Conservation (phyloP, 2,797 vertebrate genomes). For the Steatocranus sp. region DNA sequence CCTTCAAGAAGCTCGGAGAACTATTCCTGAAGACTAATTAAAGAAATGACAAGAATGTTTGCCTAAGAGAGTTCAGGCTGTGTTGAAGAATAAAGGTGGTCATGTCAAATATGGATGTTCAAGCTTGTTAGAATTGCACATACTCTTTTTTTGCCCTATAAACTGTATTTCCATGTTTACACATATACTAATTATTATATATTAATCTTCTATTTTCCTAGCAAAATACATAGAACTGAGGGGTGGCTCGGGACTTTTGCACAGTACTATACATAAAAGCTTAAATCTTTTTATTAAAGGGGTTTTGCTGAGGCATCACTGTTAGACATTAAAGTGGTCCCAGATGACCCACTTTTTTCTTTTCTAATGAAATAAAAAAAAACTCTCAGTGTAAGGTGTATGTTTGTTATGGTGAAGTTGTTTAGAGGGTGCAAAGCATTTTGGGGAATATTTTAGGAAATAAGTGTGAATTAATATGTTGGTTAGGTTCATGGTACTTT, state of each 20-base stretch:
- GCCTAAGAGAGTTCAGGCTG: neutral
- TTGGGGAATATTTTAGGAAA: constrained; percentile 40
- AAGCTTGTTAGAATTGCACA: neutral
- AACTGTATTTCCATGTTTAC: neutral
- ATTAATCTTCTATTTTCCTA: neutral
- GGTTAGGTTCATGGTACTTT: constrained; percentile 57
- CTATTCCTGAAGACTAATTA: neutral
- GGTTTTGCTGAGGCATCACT: neutral
- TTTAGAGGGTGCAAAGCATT: constrained; percentile 61
- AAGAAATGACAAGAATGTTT: neutral
- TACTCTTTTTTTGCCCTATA: neutral
- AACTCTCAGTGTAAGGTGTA: neutral
- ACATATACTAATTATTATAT: too few species aligned
- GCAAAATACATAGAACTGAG: neutral
- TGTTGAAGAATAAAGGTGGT: neutral
- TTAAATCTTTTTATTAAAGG: neutral
- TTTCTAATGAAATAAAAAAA: neutral
- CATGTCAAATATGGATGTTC: neutral
- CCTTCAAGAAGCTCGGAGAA: neutral
- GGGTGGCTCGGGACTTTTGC: neutral
- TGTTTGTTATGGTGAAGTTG: constrained; percentile 52
- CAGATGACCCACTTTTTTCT: neutral
- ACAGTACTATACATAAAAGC: neutral
- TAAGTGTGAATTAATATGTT: constrained; percentile 58
- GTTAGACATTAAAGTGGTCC: neutral